phyloP scores from a whole-genome alignment of 2,113 vertebrate species.

The Chlamydotis undulata region DNA sequence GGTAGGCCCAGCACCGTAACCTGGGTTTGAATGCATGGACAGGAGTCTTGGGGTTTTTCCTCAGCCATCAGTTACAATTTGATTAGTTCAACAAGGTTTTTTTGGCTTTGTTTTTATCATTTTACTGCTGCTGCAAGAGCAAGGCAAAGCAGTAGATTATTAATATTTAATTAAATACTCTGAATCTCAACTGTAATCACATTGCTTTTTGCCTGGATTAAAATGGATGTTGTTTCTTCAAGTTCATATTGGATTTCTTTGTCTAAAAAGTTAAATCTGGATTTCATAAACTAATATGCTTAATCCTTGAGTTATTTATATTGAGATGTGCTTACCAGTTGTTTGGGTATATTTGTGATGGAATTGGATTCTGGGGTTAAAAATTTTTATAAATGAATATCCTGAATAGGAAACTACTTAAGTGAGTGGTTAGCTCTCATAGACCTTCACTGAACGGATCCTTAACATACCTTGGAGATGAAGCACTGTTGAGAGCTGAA shows the following conservation, averaged over 20 bases:
- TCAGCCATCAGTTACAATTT: neutral
- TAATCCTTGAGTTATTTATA: neutral
- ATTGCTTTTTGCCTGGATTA: neutral
- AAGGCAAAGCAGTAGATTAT: neutral
- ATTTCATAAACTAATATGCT: neutral
- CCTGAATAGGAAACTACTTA: neutral
- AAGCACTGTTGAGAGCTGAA: neutral
- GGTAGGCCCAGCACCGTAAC: neutral
- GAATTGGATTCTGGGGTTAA: neutral
- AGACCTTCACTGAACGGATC: neutral
- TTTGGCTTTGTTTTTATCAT: neutral
- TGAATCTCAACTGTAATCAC: neutral
- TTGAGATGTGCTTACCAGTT: neutral
- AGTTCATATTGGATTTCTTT: slow-evolving; percentile 3
- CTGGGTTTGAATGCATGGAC: neutral
- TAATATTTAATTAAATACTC: slow-evolving; percentile 17
- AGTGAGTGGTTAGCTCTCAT: neutral
- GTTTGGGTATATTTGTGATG: neutral
- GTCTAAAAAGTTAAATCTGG: neutral
- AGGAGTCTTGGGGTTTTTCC: neutral
- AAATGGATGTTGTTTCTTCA: neutral
- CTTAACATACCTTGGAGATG: neutral
- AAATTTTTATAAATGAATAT: neutral
- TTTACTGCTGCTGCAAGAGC: neutral
- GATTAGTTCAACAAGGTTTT: neutral